These are phyloP conservation scores for Caranx melampygus DNA, from an alignment of 2,113 vertebrate genomes.

Conservation along the genomic window DNA sequence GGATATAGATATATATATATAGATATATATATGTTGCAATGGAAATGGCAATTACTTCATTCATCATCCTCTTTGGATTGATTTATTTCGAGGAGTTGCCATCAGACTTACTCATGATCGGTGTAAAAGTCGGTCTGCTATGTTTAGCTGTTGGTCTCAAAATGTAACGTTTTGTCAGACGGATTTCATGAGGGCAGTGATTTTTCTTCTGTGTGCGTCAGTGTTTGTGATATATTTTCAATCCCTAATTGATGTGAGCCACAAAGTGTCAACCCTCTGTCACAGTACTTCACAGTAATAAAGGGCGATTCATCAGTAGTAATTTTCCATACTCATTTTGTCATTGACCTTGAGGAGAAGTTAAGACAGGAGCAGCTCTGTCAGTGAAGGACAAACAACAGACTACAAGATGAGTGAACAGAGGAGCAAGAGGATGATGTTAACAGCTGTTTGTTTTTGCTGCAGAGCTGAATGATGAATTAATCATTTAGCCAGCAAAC, in stretches of 20 bases:
- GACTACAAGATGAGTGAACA: conserved; percentile 7
- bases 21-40: too few species aligned
- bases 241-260: conserved; percentile 20
- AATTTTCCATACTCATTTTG: conserved; percentile 34
- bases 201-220: neutral
- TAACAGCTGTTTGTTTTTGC: conserved; percentile 42
- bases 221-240: conserved; percentile 20
- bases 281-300: conserved; percentile 19
- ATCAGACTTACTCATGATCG: neutral
- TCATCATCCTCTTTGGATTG: neutral
- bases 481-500: conserved; percentile 34
- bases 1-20: too few species aligned
- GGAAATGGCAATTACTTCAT: neutral
- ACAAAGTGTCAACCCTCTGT: conserved; percentile 28
- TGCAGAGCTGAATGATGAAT: conserved; percentile 37
- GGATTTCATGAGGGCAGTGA: neutral
- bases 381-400: conserved; percentile 39
- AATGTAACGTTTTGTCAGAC: neutral
- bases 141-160: neutral
- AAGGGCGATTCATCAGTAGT: conserved; percentile 23
- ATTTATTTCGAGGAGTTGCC: neutral
- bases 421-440: conserved; percentile 31
- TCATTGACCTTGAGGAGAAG: conserved; percentile 55
- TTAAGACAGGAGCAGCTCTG: conserved; percentile 31
- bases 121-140: neutral